Percentiles rank a stretch among this genome's conserved stretches.
phyloP scores from a whole-genome alignment of 2,888 invertebrate species.

The Pyrocoelia pectoralis region DNA sequence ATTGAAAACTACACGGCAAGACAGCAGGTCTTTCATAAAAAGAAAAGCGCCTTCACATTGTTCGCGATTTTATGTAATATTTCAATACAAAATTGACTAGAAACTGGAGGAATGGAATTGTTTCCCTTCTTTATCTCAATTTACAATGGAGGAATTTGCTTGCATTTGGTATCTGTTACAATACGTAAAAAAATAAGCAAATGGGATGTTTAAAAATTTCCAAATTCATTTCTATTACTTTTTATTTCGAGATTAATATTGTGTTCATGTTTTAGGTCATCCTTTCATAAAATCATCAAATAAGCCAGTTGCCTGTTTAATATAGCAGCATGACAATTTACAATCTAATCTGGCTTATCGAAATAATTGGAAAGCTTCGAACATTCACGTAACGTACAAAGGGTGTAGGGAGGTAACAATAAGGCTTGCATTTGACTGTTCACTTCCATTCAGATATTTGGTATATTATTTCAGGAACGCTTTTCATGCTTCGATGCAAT shows the following conservation, averaged over 20 bases:
- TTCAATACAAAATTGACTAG: too few species aligned
- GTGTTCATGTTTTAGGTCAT: not conserved
- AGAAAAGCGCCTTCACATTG: too few species aligned
- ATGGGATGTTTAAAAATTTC: too few species aligned
- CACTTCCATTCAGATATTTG: conserved; percentile 20
- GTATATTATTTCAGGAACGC: conserved; percentile 22
- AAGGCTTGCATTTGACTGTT: conserved; percentile 9
- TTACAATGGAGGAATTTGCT: too few species aligned
- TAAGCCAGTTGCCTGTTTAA: not conserved
- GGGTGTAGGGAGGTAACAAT: not conserved
- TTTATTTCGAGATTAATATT: not conserved
- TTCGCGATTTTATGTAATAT: too few species aligned
- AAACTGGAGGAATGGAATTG: too few species aligned
- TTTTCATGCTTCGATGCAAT: conserved; percentile 20
- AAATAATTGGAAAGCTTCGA: conserved; percentile 1
- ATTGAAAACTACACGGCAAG: too few species aligned
- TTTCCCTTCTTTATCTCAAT: too few species aligned
- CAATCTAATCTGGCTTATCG: not conserved
- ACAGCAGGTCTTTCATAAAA: too few species aligned
- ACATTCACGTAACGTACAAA: not conserved
- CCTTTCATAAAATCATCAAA: not conserved
- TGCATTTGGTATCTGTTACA: too few species aligned
- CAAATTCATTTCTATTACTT: not conserved
- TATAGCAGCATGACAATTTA: not conserved
- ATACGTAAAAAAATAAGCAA: too few species aligned